A percentile compares a stretch with the other conserved stretches of the same genome.
phyloP scores from a whole-genome alignment of 2,888 invertebrate species.

The Nephrotoma guestfalica region DNA sequence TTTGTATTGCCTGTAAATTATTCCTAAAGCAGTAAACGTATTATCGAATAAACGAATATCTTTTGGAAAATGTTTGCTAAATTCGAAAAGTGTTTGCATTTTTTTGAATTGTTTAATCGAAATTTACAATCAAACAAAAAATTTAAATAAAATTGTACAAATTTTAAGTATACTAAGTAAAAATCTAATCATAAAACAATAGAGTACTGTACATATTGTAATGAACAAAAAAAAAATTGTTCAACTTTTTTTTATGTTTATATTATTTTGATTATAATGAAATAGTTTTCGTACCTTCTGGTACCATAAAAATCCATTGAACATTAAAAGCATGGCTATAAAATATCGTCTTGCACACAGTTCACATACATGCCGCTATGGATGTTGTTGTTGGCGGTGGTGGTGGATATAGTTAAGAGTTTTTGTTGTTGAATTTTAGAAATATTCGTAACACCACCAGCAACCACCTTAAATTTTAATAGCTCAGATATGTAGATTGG shows the following conservation, averaged over 20 bases:
- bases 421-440: neutral
- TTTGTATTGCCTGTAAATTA: neutral
- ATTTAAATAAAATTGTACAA: neutral
- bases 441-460: neutral
- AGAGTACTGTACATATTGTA: neutral
- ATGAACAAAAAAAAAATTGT: neutral
- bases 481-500: neutral
- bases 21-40: neutral
- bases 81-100: neutral
- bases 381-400: neutral
- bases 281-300: neutral
- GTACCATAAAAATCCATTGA: neutral
- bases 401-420: neutral
- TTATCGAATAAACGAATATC: neutral
- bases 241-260: conserved; percentile 3
- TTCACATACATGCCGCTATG: neutral
- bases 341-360: neutral
- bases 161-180: neutral
- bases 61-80: neutral
- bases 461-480: neutral
- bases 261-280: conserved; percentile 7
- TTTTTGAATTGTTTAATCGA: neutral
- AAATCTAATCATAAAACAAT: neutral
- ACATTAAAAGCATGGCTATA: neutral
- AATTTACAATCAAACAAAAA: neutral